phyloP scores from a whole-genome alignment of 2,888 invertebrate genomes.

The Philaethria dido region DNA sequence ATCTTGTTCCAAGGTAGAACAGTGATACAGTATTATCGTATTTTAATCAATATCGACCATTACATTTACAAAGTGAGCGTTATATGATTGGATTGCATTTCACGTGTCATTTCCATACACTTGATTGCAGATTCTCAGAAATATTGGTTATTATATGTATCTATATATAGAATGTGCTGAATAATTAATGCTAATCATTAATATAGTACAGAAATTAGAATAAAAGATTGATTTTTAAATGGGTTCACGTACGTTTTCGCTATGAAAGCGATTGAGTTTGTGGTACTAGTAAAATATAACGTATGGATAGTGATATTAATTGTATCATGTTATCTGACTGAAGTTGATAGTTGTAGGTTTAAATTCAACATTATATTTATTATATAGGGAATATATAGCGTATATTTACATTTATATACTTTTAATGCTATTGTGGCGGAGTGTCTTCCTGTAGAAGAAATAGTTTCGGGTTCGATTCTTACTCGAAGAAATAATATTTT shows the following conservation, averaged over 20 bases:
- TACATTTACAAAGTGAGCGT: conserved; percentile 4
- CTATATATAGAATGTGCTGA: background rate
- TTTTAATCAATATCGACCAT: background rate
- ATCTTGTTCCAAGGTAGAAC: background rate
- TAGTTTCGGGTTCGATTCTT: too few species aligned
- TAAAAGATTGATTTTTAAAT: background rate
- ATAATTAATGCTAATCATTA: background rate
- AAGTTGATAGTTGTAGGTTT: too few species aligned
- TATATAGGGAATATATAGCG: too few species aligned
- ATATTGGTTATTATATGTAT: background rate
- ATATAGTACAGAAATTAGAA: conserved; percentile 1
- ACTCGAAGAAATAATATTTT: too few species aligned
- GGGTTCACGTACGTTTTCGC: background rate
- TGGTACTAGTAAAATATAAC: background rate
- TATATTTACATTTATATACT: too few species aligned
- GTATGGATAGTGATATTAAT: background rate
- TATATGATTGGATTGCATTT: background rate
- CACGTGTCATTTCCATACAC: background rate
- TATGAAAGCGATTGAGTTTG: background rate
- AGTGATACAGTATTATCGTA: background rate
- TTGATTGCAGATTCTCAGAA: background rate
- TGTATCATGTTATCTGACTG: background rate
- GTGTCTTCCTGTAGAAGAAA: too few species aligned
- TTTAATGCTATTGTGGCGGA: too few species aligned
- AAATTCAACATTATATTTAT: too few species aligned